Percentiles rank a stretch among this genome's conserved stretches.
phyloP scores from a whole-genome alignment of 2,888 invertebrate genomes.

The Leptura quadrifasciata region DNA sequence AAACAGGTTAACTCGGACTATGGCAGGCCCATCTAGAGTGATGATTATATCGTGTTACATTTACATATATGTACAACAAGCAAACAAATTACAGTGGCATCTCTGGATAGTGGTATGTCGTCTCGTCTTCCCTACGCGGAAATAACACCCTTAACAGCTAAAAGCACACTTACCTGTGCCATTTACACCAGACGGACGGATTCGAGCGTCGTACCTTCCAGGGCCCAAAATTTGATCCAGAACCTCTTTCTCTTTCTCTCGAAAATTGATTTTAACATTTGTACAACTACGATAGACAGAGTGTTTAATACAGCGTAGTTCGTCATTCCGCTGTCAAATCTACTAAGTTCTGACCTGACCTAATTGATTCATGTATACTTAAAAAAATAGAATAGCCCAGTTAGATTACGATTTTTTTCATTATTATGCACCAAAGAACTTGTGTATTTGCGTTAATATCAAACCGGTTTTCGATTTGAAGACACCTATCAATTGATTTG shows the following conservation, averaged over 20 bases:
- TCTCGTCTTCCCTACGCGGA: conserved; percentile 54
- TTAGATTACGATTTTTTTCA: too few species aligned
- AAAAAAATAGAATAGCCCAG: too few species aligned
- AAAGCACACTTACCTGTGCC: conserved; percentile 88
- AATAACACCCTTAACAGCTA: conserved; percentile 46
- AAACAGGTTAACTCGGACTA: conserved; percentile 98
- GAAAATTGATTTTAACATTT: conserved; percentile 90
- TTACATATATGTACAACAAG: conserved; percentile 69
- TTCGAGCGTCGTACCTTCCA: conserved; percentile 93
- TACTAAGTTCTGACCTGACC: conserved; percentile 9
- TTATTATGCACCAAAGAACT: too few species aligned
- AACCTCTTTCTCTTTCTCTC: conserved; percentile 95
- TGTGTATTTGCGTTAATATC: too few species aligned
- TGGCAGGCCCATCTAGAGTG: conserved; percentile 91
- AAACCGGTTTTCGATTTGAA: too few species aligned
- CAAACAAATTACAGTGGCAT: conserved; percentile 61
- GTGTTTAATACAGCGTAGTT: neutral
- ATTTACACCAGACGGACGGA: conserved; percentile 94
- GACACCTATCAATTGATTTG: too few species aligned
- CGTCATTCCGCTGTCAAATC: conserved; percentile 25
- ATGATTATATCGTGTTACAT: conserved; percentile 73
- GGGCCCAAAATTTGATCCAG: conserved; percentile 94
- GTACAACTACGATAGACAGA: conserved; percentile 77
- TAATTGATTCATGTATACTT: neutral
- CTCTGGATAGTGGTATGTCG: conserved; percentile 55